phyloP scores from a whole-genome alignment of 2,113 vertebrate genomes.

The Oryzias javanicus region DNA sequence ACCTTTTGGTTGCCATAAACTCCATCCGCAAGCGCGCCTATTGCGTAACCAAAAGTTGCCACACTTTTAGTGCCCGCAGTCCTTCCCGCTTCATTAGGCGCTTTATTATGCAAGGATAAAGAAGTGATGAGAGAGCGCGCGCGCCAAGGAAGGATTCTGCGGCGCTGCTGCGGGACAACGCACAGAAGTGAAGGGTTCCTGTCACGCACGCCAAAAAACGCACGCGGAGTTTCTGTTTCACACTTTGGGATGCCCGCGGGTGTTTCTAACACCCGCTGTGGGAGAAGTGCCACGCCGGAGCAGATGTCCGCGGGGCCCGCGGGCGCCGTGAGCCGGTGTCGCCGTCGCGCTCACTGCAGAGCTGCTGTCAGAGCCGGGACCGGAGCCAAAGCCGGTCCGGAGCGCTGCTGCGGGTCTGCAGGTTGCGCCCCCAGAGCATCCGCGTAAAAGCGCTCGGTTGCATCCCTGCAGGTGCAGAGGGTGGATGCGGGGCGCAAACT shows the following conservation, averaged over 20 bases:
- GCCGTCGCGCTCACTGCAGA: constrained; percentile 39
- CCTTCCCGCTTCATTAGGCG: constrained; percentile 14
- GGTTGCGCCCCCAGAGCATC: background rate
- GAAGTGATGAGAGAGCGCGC: constrained; percentile 17
- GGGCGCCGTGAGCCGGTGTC: constrained; percentile 45
- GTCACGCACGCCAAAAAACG: no score
- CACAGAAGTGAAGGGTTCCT: background rate
- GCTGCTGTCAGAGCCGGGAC: constrained; percentile 48
- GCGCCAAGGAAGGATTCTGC: constrained; percentile 10
- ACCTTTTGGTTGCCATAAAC: background rate
- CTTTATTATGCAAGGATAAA: constrained; percentile 36
- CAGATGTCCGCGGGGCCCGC: constrained; percentile 37
- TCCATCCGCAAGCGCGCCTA: background rate
- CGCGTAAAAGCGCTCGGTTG: background rate
- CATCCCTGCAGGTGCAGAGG: constrained; percentile 26
- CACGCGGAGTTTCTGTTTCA: background rate
- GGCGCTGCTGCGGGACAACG: constrained; percentile 5
- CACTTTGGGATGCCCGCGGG: background rate
- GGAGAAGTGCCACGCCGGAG: constrained; percentile 31
- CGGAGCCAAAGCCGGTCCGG: constrained; percentile 37
- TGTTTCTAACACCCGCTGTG: constrained; percentile 8
- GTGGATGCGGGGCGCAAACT: background rate
- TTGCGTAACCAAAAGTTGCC: constrained; percentile 4
- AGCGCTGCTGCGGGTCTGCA: constrained; percentile 17
- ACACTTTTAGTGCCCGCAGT: constrained; percentile 16